Conservation (phyloP, 2,113 vertebrate species). For the Prionailurus bengalensis region DNA sequence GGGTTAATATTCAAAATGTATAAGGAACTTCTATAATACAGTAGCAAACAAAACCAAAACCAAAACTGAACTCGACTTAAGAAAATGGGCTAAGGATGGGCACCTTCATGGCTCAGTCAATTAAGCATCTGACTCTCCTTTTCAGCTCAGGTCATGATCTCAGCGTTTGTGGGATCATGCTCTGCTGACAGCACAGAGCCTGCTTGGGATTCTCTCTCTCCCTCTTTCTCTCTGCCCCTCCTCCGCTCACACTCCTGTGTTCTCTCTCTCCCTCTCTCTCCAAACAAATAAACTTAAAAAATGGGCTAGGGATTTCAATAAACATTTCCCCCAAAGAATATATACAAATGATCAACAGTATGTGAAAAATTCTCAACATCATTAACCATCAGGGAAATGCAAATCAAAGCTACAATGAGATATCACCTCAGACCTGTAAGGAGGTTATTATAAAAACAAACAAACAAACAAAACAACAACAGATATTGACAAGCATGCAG, state of each 20-base stretch:
- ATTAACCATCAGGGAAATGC: neutral
- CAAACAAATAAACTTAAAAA: neutral
- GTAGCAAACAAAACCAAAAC: neutral
- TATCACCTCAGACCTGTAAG: neutral
- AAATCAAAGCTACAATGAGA: neutral
- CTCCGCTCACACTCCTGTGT: too few species aligned
- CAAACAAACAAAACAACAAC: neutral
- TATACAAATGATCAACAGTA: neutral
- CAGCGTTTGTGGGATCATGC: too few species aligned
- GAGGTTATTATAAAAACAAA: neutral
- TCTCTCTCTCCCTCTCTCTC: too few species aligned
- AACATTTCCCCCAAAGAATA: neutral
- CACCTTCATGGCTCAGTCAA: too few species aligned
- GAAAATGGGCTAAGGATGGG: neutral
- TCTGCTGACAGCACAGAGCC: too few species aligned
- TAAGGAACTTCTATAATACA: neutral
- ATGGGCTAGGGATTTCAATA: neutral
- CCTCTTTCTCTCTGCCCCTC: too few species aligned
- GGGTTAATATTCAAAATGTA: neutral
- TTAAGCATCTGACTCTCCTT: too few species aligned
- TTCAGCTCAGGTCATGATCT: too few species aligned
- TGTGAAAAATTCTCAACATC: neutral
- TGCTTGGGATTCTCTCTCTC: too few species aligned
- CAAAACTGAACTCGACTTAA: neutral
- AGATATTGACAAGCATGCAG: neutral